phyloP scores from a whole-genome alignment of 2,797 vertebrate genomes.

The Amblyopsis hoosieri region DNA sequence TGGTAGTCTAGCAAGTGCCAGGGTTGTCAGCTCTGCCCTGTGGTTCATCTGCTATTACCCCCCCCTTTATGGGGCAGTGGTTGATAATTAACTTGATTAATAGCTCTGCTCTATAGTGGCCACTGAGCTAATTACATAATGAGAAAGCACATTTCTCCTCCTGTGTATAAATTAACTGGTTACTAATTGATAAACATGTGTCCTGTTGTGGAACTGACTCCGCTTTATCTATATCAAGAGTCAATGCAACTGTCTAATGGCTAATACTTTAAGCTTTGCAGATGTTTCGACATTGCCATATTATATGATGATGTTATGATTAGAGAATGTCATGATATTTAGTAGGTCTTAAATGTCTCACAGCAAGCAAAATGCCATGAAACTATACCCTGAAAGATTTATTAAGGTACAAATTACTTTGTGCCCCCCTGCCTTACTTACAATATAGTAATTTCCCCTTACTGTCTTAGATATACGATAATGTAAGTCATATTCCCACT shows the following conservation, averaged over 20 bases:
- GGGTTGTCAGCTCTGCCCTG: conserved; percentile 19
- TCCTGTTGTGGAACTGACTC: conserved; percentile 11
- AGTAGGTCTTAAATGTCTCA: not conserved
- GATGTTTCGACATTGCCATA: not conserved
- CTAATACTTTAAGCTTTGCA: not conserved
- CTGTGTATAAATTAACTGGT: conserved; percentile 43
- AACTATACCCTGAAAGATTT: conserved; percentile 3
- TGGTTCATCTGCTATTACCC: conserved; percentile 27
- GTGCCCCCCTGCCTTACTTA: not conserved
- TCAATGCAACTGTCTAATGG: too few relatives aligned
- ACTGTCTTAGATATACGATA: not conserved
- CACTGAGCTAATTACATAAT: conserved; percentile 65
- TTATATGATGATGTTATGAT: conserved; percentile 15
- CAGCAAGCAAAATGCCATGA: not conserved
- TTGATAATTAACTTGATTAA: conserved; percentile 72
- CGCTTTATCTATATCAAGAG: conserved; percentile 7
- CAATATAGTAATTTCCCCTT: conserved; percentile 12
- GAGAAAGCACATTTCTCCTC: conserved; percentile 53
- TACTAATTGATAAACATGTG: conserved; percentile 44
- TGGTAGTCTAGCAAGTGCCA: conserved; percentile 18
- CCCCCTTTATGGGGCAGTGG: conserved; percentile 36
- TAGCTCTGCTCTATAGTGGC: conserved; percentile 43
- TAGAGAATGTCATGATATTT: conserved; percentile 3
- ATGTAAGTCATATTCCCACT: not conserved
- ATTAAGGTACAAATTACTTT: not conserved